Conservation (phyloP, 2,113 vertebrate species). For the Ramphastos sulfuratus region DNA sequence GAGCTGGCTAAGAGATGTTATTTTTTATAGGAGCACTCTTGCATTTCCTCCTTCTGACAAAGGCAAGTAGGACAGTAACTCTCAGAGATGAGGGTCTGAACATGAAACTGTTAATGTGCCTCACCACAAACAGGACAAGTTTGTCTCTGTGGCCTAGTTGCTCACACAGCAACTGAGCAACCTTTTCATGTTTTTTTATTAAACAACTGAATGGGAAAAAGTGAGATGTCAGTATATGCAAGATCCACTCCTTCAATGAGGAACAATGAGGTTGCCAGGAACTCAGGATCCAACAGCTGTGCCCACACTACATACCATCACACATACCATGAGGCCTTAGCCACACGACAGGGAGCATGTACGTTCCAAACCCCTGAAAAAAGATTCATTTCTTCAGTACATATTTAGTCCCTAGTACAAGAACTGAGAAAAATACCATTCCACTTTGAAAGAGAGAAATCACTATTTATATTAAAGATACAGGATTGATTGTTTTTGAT, state of each 20-base stretch:
- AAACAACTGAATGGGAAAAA: neutral
- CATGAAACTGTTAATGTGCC: neutral
- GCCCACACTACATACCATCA: neutral
- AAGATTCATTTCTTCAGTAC: neutral
- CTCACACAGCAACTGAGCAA: neutral
- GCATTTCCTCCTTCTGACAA: neutral
- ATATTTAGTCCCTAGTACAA: neutral
- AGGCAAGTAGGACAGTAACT: neutral
- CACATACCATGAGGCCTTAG: neutral
- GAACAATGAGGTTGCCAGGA: neutral
- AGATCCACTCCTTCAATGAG: fast-evolving
- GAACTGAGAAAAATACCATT: neutral
- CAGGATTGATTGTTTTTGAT: neutral
- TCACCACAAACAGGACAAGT: neutral
- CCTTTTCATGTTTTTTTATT: neutral
- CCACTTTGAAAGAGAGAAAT: neutral
- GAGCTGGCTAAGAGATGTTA: neutral
- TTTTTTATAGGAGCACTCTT: neutral
- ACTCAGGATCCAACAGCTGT: neutral
- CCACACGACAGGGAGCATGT: neutral
- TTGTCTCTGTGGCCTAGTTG: neutral
- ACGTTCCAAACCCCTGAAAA: neutral
- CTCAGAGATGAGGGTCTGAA: neutral
- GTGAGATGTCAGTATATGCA: neutral
- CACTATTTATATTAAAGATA: neutral